phyloP scores from a whole-genome alignment of 2,113 vertebrate species.

The rat (Rattus norvegicus) region GRCr8 NC_086025.1:51671501-51672000 shows the following conservation, averaged over 20 bases:
- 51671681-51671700: neutral
- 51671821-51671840: neutral
- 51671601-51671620: neutral
- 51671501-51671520: neutral
- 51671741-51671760: neutral
- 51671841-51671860: conserved; percentile 1
- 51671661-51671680: neutral
- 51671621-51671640: neutral
- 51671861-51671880: neutral
- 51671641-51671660: neutral
- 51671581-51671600: neutral
- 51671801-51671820: conserved; percentile 7
- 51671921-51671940: neutral
- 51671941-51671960: neutral
- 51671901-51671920: neutral
- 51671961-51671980: neutral
- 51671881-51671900: conserved; percentile 28
- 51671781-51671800: neutral
- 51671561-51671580: neutral
- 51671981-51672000: neutral
- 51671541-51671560: neutral
- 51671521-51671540: too few species aligned
- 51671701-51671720: neutral
- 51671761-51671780: neutral
- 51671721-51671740: neutral